These are phyloP conservation scores for Mastomys coucha DNA, from an alignment of 2,113 vertebrate genomes.

Conservation along the genomic window DNA sequence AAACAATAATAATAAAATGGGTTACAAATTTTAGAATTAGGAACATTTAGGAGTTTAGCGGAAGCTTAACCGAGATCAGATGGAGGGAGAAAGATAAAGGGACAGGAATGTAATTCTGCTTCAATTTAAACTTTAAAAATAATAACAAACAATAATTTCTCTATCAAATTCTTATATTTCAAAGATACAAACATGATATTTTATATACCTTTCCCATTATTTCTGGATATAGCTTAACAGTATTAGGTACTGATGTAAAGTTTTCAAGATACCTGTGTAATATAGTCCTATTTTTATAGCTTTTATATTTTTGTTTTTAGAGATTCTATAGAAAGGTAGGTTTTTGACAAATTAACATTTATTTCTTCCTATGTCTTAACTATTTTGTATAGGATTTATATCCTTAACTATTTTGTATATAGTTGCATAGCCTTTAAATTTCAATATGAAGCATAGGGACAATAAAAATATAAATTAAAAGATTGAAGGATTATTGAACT, in stretches of 20 bases:
- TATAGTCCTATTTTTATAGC: not conserved
- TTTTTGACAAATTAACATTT: not conserved
- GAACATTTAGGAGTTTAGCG: not conserved
- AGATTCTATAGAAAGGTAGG: not conserved
- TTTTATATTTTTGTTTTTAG: too few species aligned
- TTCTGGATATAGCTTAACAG: not conserved
- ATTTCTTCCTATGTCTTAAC: not conserved
- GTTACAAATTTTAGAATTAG: not conserved
- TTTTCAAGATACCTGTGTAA: not conserved
- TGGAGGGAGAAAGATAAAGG: not conserved
- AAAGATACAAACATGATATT: not conserved
- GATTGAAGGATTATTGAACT: not conserved
- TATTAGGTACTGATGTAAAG: not conserved
- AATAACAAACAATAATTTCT: not conserved
- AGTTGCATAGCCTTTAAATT: not conserved
- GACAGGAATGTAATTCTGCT: not conserved
- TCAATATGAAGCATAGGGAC: not conserved
- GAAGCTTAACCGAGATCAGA: not conserved
- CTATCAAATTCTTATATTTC: not conserved
- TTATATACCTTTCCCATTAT: not conserved
- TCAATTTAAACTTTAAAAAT: not conserved
- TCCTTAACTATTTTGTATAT: not conserved
- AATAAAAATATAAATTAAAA: not conserved
- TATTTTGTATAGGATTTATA: not conserved
- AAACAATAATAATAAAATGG: not conserved